phyloP scores from a whole-genome alignment of 35 echinoderm and acorn worm genomes.

The Patiria miniata region DNA sequence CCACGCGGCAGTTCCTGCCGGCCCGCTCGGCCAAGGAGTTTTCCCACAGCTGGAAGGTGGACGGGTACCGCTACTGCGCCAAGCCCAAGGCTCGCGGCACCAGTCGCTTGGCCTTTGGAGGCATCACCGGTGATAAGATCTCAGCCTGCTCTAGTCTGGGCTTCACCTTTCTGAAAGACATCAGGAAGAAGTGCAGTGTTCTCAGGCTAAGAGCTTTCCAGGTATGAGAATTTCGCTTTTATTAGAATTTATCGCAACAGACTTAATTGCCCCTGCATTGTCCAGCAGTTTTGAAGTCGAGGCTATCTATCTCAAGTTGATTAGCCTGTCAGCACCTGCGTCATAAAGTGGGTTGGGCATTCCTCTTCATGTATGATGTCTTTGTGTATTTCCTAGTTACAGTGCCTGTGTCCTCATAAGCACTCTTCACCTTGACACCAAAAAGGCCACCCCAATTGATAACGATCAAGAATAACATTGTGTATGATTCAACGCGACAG shows the following conservation, averaged over 20 bases:
- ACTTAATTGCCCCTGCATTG: no score
- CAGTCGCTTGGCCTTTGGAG: background rate
- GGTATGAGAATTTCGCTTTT: background rate
- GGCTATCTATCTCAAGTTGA: no score
- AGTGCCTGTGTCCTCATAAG: no score
- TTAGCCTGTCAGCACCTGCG: no score
- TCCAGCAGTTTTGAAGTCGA: no score
- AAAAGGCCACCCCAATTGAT: no score
- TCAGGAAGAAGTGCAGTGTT: conserved; percentile 32
- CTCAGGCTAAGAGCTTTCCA: background rate
- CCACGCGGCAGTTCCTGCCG: conserved; percentile 53
- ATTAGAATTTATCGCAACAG: no score
- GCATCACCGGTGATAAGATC: background rate
- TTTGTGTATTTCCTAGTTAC: no score
- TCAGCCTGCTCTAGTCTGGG: background rate
- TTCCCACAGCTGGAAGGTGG: conserved; percentile 71
- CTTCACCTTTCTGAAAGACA: background rate
- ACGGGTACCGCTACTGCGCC: conserved; percentile 50
- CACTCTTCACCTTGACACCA: no score
- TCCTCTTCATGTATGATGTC: no score
- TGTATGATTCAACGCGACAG: background rate
- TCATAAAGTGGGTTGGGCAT: no score
- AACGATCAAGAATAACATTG: no score
- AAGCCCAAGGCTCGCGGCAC: background rate
- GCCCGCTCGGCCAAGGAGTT: conserved; percentile 34